Base-by-base conservation (phyloP, 2,888 invertebrate species). In the Lycocerus yunnanus region DNA sequence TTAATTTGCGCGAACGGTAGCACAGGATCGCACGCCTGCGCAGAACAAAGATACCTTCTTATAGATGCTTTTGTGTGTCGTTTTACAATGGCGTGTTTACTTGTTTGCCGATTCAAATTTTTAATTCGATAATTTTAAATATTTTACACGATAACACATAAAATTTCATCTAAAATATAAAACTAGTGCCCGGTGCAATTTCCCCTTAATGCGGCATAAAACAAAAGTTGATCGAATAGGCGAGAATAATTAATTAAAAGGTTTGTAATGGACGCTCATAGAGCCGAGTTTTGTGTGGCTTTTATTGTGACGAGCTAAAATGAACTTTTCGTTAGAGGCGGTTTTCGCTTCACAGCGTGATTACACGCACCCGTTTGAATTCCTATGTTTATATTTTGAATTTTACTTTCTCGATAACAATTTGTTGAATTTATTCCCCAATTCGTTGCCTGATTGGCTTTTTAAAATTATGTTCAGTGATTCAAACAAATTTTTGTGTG, bases 301-400 rank as follows among this genome's bases (percentile, higher is more conserved):
- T 78, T 75, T 74, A 74, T 71, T 77, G 81, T 78, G 80, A 77
- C 84, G 82, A 83, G 86, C 86, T 86, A 86, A 85, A 83, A 82
- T 87, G 86, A 84, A 83, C 86, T 85, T 84, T 86, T 85, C 86
- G 80, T 78, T 87, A 87, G 82, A 85, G 86, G 84, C 86, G 80
- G 82, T 86, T 87, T 86, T 87, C 86, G 86, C 84, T 82, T 80
- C 79, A 77, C 79, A 72, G 68, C 74, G 61, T 66, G 65, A 43
- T 63, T 20, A 18, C 65, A 59, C 69, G 73, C 61, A 60, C 58
- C 11, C 21, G 63, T 71, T 74, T 68, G 68, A 74, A 74, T 72
- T 68, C 59, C 61, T 68, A 71, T 73, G 74, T 76, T 73, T 76
- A 74, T 66, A 67, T 69, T 69, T 43, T 66, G 60, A 68, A 18